These are phyloP conservation scores for Thera obeliscata DNA, from an alignment of 2,888 invertebrate genomes.

Conservation along the genomic window DNA sequence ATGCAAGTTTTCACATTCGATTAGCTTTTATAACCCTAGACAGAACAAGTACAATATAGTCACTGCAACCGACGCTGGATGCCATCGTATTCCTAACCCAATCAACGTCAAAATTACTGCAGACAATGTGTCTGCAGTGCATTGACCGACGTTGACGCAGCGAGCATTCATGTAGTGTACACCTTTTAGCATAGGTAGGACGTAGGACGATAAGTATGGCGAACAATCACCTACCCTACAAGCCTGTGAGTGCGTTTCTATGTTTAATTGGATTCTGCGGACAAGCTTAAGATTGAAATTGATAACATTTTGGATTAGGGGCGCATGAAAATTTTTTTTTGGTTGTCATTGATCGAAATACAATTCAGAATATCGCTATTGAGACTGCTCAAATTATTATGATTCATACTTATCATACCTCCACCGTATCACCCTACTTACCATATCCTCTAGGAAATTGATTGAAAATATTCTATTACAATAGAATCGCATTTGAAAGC, in stretches of 20 bases:
- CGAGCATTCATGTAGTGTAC: slow-evolving; percentile 13
- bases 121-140: slow-evolving; percentile 18
- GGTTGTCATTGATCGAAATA: too few relatives aligned
- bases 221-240: not conserved
- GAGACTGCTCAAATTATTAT: too few relatives aligned
- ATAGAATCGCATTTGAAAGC: slow-evolving; percentile 56
- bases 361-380: too few relatives aligned
- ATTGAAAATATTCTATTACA: slow-evolving; percentile 33
- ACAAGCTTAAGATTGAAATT: too few relatives aligned
- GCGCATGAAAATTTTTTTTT: too few relatives aligned
- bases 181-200: slow-evolving; percentile 5
- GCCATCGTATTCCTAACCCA: slow-evolving; percentile 12
- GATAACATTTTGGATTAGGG: too few relatives aligned
- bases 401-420: slow-evolving; percentile 2
- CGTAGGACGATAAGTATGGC: not conserved
- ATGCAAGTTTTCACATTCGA: not conserved
- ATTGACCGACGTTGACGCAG: slow-evolving; percentile 25
- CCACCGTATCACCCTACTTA: slow-evolving; percentile 15
- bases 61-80: slow-evolving; percentile 15
- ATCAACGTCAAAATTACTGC: slow-evolving; percentile 22
- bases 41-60: not conserved
- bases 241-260: not conserved
- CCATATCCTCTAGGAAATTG: slow-evolving; percentile 20
- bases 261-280: not conserved
- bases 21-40: not conserved